Evolutionary conservation across 2,797 vertebrate genomes (phyloP).

Genomic region (Aldrovandia affinis): DNA sequence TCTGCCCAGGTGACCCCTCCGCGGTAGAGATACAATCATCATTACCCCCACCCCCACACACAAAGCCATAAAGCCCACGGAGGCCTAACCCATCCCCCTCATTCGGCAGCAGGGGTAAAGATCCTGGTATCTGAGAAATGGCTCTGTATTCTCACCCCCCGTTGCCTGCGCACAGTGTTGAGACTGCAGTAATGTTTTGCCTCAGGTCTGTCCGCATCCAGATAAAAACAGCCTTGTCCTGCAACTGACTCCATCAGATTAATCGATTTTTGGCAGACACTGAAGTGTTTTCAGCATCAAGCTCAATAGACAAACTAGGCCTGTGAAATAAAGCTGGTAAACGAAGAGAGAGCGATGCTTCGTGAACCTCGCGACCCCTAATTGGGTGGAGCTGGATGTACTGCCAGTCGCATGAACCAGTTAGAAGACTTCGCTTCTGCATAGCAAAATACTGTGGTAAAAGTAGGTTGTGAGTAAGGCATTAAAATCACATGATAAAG

Average conservation of each 20-base stretch:
- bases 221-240: neutral
- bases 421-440: neutral
- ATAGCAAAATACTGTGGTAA: neutral
- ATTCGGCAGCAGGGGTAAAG: neutral
- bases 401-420: neutral
- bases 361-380: neutral
- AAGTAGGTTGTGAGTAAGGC: neutral
- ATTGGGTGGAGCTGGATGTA: neutral
- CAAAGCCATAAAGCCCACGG: neutral
- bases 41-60: neutral
- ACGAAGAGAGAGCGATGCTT: neutral
- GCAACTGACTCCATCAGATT: neutral
- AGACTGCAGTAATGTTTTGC: neutral
- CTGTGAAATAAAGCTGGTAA: neutral
- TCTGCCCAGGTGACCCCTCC: neutral
- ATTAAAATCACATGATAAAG: neutral
- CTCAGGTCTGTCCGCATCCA: constrained; percentile 37
- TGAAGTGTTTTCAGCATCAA: neutral
- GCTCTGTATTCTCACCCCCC: neutral
- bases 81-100: neutral
- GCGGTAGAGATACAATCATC: neutral
- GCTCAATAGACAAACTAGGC: neutral
- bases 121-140: neutral
- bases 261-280: neutral
- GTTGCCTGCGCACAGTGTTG: neutral